Evolutionary conservation across 2,797 vertebrate genomes (phyloP), one percentile per base, ranked within the genome.

Genomic region (Acanthurus lineatus): DNA sequence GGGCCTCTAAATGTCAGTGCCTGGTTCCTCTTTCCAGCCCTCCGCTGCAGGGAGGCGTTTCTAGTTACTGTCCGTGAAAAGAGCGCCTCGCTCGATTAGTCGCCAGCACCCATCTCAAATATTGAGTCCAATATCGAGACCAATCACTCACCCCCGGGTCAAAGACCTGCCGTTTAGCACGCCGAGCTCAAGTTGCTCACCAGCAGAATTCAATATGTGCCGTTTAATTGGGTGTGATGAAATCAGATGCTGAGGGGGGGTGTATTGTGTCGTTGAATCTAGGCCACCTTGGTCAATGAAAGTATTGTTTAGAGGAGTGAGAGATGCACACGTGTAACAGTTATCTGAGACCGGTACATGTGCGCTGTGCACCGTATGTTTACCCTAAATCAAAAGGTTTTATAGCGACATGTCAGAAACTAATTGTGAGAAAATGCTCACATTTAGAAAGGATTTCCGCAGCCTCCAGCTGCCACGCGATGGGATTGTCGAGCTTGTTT

Each of bases 151-250:
- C 35, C 69, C 53, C 10, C 49, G 74, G 67, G 74, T 88, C 82
- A 87, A 71, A 83, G 78, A 71, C 69, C 67, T 52, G 53, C 57
- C 73, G 77, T 83, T 91, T 86, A 83, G 76, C 82, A 16, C 51
- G 65, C 47, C 6, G 14, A 65, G 92, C 90, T 94, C 93, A 89
- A 51, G 88, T 94, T 94, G 86, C 93, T 84, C 67, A 63, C 79
- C 65, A 71, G 81, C 77, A 77, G 73, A 85, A 88, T 89, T 89
- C 87, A 91, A 90, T 92, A 87, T 81, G 84, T 59, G 85, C 76
- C 61, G 66, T 90, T 92, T 93, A 92, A 92, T 90, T 88, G 91
- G 89, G 80, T 82, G 86, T 87, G 90, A 93, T 91, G 86, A 81
- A 74, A 92, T 94, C 88, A 64, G 86, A 74, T 92, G 78, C 89